phyloP scores from a whole-genome alignment of 2,113 vertebrate genomes.

The Prochilodus magdalenae region DNA sequence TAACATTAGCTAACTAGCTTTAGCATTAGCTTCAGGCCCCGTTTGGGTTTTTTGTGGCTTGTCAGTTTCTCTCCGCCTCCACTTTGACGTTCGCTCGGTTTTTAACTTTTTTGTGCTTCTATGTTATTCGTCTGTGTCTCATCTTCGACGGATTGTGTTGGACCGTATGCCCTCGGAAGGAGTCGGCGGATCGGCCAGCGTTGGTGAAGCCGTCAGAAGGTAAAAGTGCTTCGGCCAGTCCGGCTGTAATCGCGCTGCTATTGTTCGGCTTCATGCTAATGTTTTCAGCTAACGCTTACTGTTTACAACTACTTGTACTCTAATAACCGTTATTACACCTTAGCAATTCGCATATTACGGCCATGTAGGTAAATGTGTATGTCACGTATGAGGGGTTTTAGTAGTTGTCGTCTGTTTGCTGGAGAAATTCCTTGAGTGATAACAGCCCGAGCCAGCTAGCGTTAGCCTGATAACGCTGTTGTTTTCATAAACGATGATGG shows the following conservation, averaged over 20 bases:
- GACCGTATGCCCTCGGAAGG: conserved; percentile 16
- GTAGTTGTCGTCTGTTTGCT: neutral
- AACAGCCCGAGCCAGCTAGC: neutral
- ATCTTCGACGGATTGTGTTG: conserved; percentile 14
- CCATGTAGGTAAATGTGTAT: neutral
- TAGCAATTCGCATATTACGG: neutral
- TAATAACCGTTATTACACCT: neutral
- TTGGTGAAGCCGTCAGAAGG: conserved; percentile 23
- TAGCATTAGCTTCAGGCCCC: conserved; percentile 35
- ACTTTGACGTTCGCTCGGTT: conserved; percentile 14
- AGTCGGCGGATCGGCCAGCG: neutral
- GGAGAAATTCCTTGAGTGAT: neutral
- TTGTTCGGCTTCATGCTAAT: conserved; percentile 44
- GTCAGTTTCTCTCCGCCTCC: conserved; percentile 47
- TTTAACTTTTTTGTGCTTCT: neutral
- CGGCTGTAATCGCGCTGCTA: conserved; percentile 25
- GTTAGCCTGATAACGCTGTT: neutral
- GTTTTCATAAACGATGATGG: too few species aligned
- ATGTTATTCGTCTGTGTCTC: neutral
- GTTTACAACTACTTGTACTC: neutral
- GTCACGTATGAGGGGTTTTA: neutral
- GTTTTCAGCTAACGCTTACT: neutral
- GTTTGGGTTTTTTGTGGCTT: conserved; percentile 42
- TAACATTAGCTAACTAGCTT: conserved; percentile 32
- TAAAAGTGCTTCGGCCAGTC: neutral